Percentiles rank a stretch among this genome's conserved stretches.
phyloP scores from a whole-genome alignment of 2,888 invertebrate genomes.

The Seira ritae region DNA sequence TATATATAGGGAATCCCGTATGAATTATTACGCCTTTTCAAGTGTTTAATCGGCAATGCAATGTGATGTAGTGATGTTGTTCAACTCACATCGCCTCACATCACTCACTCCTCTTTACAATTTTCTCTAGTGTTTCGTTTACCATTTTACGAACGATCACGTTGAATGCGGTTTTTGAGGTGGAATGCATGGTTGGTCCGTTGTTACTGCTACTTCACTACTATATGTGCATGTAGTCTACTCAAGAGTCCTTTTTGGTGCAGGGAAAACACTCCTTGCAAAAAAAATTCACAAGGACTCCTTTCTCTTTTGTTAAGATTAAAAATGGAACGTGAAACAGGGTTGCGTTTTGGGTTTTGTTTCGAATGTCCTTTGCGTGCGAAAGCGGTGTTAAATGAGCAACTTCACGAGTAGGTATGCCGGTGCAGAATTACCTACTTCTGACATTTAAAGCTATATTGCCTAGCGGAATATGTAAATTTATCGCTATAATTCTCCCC shows the following conservation, averaged over 20 bases:
- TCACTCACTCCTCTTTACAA: background rate
- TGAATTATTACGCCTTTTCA: constrained; percentile 2
- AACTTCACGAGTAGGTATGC: background rate
- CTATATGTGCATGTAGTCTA: too few relatives aligned
- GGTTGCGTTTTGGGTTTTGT: background rate
- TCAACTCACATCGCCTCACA: background rate
- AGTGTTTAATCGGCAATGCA: constrained; percentile 29
- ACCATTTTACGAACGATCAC: too few relatives aligned
- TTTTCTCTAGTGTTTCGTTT: too few relatives aligned
- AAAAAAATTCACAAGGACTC: background rate
- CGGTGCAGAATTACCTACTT: background rate
- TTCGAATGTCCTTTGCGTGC: constrained; percentile 10
- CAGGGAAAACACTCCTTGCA: background rate
- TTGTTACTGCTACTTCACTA: background rate
- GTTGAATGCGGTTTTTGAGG: constrained; percentile 11
- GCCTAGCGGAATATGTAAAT: background rate
- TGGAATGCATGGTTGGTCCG: background rate
- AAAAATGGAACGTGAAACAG: background rate
- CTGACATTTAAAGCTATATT: background rate
- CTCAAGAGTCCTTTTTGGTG: too few relatives aligned
- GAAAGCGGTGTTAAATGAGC: background rate
- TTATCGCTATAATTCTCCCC: background rate
- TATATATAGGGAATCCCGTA: background rate
- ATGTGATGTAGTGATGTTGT: constrained; percentile 20
- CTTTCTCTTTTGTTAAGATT: background rate